These are phyloP conservation scores for Ctenoplectra terminalis DNA, from an alignment of 1,140 invertebrate species.

Conservation along the genomic window DNA sequence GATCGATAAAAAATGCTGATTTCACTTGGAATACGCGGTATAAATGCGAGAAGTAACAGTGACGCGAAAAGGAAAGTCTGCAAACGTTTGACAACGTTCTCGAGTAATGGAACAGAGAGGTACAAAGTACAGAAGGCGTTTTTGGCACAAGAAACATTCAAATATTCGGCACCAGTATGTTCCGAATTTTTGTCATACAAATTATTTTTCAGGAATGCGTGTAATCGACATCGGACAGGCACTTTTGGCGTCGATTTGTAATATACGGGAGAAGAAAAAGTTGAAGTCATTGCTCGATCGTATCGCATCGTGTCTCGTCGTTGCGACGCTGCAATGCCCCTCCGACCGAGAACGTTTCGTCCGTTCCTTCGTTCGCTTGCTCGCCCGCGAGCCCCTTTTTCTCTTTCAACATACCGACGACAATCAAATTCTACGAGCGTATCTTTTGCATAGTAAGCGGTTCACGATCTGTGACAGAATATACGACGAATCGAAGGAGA, in stretches of 20 bases:
- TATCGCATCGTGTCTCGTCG: slow-evolving; percentile 35
- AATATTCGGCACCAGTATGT: no score
- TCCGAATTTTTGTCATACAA: neutral
- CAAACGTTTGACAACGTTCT: neutral
- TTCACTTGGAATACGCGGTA: slow-evolving; percentile 19
- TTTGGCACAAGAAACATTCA: slow-evolving; percentile 20
- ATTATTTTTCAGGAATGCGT: slow-evolving; percentile 2
- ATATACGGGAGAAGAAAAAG: slow-evolving; percentile 40
- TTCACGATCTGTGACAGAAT: neutral
- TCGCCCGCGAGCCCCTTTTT: neutral
- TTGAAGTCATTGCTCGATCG: slow-evolving; percentile 31
- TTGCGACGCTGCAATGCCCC: neutral
- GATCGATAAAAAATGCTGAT: slow-evolving; percentile 18
- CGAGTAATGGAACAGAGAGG: neutral
- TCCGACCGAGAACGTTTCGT: neutral
- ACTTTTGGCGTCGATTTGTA: slow-evolving; percentile 7
- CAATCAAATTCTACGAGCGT: slow-evolving; percentile 54
- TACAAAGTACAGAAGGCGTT: no score
- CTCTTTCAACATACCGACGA: slow-evolving; percentile 13
- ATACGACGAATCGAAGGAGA: neutral
- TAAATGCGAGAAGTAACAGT: slow-evolving; percentile 58
- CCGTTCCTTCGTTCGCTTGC: neutral
- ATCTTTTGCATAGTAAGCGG: slow-evolving; percentile 45
- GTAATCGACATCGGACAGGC: neutral
- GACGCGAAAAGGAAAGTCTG: slow-evolving; percentile 36